These are phyloP conservation scores for Gadopsis marmoratus DNA, from an alignment of 2,797 vertebrate genomes.

Conservation along the genomic window DNA sequence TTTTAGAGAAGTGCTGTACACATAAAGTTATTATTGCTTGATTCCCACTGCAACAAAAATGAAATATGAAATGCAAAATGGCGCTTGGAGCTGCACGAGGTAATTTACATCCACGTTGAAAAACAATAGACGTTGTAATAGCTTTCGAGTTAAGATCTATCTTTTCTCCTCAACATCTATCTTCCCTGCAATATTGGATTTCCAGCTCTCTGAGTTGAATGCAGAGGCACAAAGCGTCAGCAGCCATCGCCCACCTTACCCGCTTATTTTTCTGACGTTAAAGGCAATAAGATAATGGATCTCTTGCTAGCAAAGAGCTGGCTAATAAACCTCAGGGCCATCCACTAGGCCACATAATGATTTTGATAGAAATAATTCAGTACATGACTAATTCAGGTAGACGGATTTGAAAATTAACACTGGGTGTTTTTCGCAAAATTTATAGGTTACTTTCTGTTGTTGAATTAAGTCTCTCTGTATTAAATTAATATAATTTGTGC, in stretches of 20 bases:
- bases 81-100: slow-evolving; percentile 51
- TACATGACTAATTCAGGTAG: slow-evolving; percentile 25
- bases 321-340: slow-evolving; percentile 45
- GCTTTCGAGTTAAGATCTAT: slow-evolving; percentile 66
- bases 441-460: background rate
- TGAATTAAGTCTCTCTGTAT: background rate
- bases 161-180: slow-evolving; percentile 57
- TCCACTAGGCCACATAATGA: slow-evolving; percentile 40
- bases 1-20: slow-evolving; percentile 19
- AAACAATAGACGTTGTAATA: slow-evolving; percentile 71
- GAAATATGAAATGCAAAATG: slow-evolving; percentile 65
- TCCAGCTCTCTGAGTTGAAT: slow-evolving; percentile 49
- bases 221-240: slow-evolving; percentile 48
- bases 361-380: slow-evolving; percentile 48
- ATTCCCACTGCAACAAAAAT: slow-evolving; percentile 57
- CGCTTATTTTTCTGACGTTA: slow-evolving; percentile 61
- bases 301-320: slow-evolving; percentile 39
- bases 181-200: slow-evolving; percentile 62
- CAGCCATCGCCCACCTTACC: slow-evolving; percentile 16
- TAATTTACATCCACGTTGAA: slow-evolving; percentile 69
- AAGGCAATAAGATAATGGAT: slow-evolving; percentile 60
- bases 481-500: rapidly evolving
- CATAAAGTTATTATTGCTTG: slow-evolving; percentile 41
- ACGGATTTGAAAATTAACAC: background rate
- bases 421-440: background rate